Evolutionary conservation across 64 coral and sea anemone species (phyloP).

Genomic region (Montipora efflorescens): DNA sequence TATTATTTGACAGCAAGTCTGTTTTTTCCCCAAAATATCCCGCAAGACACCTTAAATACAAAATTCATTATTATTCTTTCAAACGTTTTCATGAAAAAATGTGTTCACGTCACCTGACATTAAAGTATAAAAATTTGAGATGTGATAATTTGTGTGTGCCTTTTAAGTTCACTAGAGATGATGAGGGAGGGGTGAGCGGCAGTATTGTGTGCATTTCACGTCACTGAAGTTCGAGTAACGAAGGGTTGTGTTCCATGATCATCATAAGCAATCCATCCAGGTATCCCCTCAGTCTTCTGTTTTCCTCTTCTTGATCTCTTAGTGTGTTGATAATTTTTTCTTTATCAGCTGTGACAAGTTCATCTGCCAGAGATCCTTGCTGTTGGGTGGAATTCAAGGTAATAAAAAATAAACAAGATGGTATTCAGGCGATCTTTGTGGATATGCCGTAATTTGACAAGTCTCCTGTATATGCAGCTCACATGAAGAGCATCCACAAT

Average conservation of each 20-base stretch:
- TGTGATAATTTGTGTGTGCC: background rate
- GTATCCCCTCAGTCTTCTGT: slow-evolving; percentile 82
- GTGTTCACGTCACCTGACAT: background rate
- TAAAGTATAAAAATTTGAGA: background rate
- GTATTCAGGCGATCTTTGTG: background rate
- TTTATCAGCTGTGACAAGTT: slow-evolving; percentile 95
- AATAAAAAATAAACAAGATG: background rate
- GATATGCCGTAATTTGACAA: no score
- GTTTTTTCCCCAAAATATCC: background rate
- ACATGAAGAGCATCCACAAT: background rate
- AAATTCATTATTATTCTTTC: background rate
- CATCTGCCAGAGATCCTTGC: slow-evolving; percentile 95
- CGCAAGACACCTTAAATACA: background rate
- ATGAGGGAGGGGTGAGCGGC: background rate
- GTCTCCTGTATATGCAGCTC: background rate
- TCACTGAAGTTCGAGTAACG: slow-evolving; percentile 82
- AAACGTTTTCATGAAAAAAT: background rate
- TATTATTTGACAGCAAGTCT: background rate
- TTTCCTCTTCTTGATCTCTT: slow-evolving; percentile 94
- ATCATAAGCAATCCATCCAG: slow-evolving; percentile 95
- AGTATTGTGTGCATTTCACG: background rate
- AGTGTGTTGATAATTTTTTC: slow-evolving; percentile 92
- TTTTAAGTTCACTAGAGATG: background rate
- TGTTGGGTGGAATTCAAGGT: slow-evolving; percentile 24
- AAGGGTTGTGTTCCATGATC: slow-evolving; percentile 99